Evolutionary conservation across 92 coral and sea anemone genomes (phyloP), one percentile per base, ranked within the genome.

Genomic region (Epizoanthus fatuus): DNA sequence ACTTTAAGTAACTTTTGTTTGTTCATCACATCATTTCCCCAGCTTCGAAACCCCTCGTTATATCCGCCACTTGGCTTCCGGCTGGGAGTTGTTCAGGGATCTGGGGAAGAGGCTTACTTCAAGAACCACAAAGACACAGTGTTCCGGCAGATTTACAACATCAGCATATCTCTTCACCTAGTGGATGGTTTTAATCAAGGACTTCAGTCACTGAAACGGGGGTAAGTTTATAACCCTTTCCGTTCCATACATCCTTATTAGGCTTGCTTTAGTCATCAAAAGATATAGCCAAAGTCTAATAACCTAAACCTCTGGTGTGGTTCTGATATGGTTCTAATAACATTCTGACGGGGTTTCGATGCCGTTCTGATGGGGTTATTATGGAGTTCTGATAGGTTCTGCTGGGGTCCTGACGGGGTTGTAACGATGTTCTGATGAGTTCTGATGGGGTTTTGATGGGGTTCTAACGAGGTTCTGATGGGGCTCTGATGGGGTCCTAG

Each of bases 51-150:
- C 55, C 89, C 89, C 38, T 87, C 88, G 17, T 80, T 84, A 0
- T 80, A 66, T 32, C 95, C 95, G 11, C 96, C 96, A 3, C 53
- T 74, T 56, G 94, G 93, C 2, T 91, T 93, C 35, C 91, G 89
- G 78, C 84, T 95, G 51, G 98, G 98, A n/a, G 83, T 93, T 42
- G 89, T 75, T 3, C 70, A 83, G 2, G 95, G 96, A 4, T 88
- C 92, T 17, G 67, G 88, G 3, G 94, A 88, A 74, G 96, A 95
- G 70, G 89, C 87, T 66, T 95, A 85, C 90, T 95, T 95, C 71
- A 94, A 81, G 66, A 86, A 86, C 69, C 92, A 94, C 81, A 87
- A 67, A 38, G 92, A 91, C 69, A 87, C 70, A 13, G 86, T 78
- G 0, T 91, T 95, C 16, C 86, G 81, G 84, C 81, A 88, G 56